phyloP scores from a whole-genome alignment of 2,113 vertebrate genomes.

The Arvicanthis niloticus region DNA sequence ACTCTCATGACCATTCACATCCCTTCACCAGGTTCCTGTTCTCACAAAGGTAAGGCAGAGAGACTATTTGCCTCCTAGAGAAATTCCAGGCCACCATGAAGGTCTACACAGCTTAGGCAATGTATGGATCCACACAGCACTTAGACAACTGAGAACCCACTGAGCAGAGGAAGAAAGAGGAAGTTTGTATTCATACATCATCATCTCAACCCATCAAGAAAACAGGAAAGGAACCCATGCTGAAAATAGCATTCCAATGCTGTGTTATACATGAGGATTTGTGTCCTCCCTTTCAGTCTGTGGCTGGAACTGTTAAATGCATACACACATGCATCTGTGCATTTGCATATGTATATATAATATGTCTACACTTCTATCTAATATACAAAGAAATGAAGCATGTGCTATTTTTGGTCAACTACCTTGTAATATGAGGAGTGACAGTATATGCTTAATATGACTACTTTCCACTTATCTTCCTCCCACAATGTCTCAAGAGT shows the following conservation, averaged over 20 bases:
- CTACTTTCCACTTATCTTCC: neutral
- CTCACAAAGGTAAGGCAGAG: conserved; percentile 51
- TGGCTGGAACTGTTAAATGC: neutral
- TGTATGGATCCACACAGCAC: neutral
- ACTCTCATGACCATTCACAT: conserved; percentile 72
- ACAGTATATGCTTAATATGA: neutral
- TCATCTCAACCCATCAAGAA: neutral
- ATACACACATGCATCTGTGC: neutral
- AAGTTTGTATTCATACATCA: neutral
- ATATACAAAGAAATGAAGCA: conserved; percentile 41
- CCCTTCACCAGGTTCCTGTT: conserved; percentile 29
- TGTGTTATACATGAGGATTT: neutral
- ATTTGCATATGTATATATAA: neutral
- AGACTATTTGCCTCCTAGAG: conserved; percentile 10
- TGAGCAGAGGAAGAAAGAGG: conserved; percentile 19
- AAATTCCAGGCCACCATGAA: conserved; percentile 31
- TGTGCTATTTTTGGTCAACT: neutral
- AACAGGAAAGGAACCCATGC: neutral
- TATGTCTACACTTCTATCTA: neutral
- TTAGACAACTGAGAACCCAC: conserved; percentile 1
- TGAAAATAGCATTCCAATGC: conserved; percentile 43
- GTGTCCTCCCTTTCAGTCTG: neutral
- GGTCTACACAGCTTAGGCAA: neutral
- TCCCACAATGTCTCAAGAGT: neutral
- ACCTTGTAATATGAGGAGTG: neutral